A percentile compares a stretch with the other conserved stretches of the same genome.
Evolutionary conservation across 2,797 vertebrate genomes (phyloP).

Genomic region (Prunella strophiata): DNA sequence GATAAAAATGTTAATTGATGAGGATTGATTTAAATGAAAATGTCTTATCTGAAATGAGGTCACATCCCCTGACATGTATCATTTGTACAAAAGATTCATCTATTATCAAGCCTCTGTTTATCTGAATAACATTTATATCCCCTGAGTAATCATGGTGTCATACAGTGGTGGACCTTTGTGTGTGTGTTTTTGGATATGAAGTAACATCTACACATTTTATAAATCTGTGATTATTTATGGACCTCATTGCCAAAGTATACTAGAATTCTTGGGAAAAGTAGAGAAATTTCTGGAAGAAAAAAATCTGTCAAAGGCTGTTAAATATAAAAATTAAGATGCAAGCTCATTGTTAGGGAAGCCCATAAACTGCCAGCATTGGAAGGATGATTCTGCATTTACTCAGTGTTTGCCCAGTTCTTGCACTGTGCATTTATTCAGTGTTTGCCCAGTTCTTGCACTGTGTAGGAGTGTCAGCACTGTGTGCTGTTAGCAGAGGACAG

Average conservation of each 20-base stretch:
- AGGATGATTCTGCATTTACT: not conserved
- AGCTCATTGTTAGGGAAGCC: not conserved
- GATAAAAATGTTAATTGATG: conserved; percentile 27
- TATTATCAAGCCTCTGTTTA: conserved; percentile 27
- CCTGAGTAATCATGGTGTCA: not conserved
- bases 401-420: not conserved
- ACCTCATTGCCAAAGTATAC: not conserved
- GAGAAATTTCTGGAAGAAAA: not conserved
- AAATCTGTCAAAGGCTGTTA: not conserved
- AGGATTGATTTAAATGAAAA: conserved; percentile 36
- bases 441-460: not conserved
- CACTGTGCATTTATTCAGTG: not conserved
- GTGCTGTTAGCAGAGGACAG: not conserved
- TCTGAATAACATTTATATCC: conserved; percentile 18
- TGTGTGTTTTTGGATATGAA: not conserved
- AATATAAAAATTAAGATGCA: not conserved
- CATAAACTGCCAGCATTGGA: not conserved
- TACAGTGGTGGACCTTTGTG: not conserved
- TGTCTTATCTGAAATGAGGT: conserved; percentile 38
- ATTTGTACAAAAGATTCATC: conserved; percentile 21
- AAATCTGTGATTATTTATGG: not conserved
- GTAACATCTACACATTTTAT: conserved; percentile 2
- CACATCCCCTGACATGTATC: conserved; percentile 2
- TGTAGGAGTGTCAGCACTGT: not conserved
- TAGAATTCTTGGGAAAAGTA: not conserved